Conservation (phyloP, 2,797 vertebrate genomes). For the Alectoris magna region DNA sequence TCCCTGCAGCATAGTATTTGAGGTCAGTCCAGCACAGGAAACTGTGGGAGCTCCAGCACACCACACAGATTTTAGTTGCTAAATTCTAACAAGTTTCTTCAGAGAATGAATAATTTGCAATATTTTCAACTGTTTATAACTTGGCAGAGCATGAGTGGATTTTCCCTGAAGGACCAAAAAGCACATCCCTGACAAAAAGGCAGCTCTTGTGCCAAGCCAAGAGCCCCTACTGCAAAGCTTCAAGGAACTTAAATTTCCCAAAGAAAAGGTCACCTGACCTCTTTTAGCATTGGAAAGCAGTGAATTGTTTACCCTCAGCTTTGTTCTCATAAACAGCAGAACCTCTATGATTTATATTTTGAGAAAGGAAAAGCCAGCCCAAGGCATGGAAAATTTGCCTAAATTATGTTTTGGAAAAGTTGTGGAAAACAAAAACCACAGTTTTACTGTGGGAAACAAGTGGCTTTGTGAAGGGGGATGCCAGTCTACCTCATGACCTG, state of each 20-base stretch:
- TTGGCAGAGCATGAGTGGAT: conserved; percentile 18
- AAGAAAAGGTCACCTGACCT: conserved; percentile 26
- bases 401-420: neutral
- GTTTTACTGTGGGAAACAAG: neutral
- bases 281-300: conserved; percentile 40
- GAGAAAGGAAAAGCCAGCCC: conserved; percentile 34
- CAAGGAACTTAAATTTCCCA: conserved; percentile 26
- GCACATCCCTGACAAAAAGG: neutral
- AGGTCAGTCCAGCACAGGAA: neutral
- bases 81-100: conserved; percentile 7
- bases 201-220: conserved; percentile 8
- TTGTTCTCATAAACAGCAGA: conserved; percentile 48
- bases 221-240: neutral
- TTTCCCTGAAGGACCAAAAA: neutral
- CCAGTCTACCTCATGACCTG: neutral
- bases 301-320: neutral
- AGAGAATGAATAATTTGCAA: neutral
- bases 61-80: neutral
- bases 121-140: conserved; percentile 33
- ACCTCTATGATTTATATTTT: neutral
- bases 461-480: neutral
- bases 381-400: conserved; percentile 31
- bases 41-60: neutral
- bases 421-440: neutral
- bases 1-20: neutral